phyloP scores from a whole-genome alignment of 2,888 invertebrate species.

The Tyria jacobaeae region DNA sequence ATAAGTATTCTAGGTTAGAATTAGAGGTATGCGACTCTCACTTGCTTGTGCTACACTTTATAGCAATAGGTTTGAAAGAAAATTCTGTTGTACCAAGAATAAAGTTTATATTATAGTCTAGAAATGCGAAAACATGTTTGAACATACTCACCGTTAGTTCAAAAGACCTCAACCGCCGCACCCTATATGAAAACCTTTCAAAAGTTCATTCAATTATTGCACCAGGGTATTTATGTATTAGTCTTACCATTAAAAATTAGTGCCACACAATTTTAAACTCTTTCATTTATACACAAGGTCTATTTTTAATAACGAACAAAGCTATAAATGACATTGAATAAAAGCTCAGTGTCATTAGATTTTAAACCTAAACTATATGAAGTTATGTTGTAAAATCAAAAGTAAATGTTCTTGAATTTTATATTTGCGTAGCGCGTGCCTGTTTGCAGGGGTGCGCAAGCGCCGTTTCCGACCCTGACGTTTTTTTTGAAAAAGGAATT shows the following conservation, averaged over 20 bases:
- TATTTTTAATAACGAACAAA: background rate
- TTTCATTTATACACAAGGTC: slow-evolving; percentile 5
- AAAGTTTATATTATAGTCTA: background rate
- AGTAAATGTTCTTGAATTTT: slow-evolving; percentile 15
- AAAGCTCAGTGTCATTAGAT: background rate
- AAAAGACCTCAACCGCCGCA: slow-evolving; percentile 33
- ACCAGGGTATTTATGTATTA: slow-evolving; percentile 44
- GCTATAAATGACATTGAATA: slow-evolving; percentile 1
- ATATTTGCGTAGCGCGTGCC: slow-evolving; percentile 71
- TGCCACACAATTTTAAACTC: slow-evolving; percentile 30
- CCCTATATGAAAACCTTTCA: slow-evolving; percentile 45
- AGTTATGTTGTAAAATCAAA: slow-evolving; percentile 28
- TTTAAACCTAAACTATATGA: background rate
- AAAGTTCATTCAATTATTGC: slow-evolving; percentile 70
- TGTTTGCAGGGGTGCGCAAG: slow-evolving; percentile 76
- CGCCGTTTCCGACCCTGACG: slow-evolving; percentile 74
- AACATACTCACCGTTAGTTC: slow-evolving; percentile 6
- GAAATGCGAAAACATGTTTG: slow-evolving; percentile 7
- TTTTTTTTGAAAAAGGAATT: slow-evolving; percentile 67
- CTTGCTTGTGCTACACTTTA: too few species aligned
- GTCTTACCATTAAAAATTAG: slow-evolving; percentile 25
- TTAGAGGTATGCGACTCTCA: too few species aligned
- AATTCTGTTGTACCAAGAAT: background rate
- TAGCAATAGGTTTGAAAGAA: too few species aligned
- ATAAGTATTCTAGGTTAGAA: too few species aligned